A percentile compares a stretch with the other conserved stretches of the same genome.
These are phyloP conservation scores for Hydrozoanthus gracilis DNA, from an alignment of 92 coral and sea anemone genomes.

Conservation along the genomic window DNA sequence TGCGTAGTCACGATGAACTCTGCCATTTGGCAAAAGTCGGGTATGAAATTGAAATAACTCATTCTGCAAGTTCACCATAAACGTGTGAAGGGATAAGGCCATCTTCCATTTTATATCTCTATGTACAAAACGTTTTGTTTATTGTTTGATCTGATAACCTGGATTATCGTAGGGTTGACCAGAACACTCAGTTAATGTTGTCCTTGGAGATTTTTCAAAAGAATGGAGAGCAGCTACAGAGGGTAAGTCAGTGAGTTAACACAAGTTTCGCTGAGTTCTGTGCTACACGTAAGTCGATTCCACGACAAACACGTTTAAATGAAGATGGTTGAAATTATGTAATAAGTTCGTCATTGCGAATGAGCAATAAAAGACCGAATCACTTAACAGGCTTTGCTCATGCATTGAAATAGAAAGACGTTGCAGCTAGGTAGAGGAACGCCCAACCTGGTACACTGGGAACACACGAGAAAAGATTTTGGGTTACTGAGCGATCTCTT, in stretches of 20 bases:
- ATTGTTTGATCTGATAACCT: neutral
- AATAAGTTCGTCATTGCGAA: too few relatives aligned
- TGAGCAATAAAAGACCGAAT: too few relatives aligned
- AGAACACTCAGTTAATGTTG: conserved; percentile 69
- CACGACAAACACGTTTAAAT: neutral
- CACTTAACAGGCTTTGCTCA: too few relatives aligned
- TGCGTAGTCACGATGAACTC: too few relatives aligned
- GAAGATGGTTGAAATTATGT: too few relatives aligned
- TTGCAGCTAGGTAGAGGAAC: neutral
- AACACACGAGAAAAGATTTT: neutral
- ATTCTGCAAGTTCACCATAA: too few relatives aligned
- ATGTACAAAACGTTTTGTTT: neutral
- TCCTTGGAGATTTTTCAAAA: conserved; percentile 75
- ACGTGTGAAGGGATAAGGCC: too few relatives aligned
- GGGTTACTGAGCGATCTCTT: conserved; percentile 1
- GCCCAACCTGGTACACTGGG: neutral
- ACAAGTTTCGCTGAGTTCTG: too few relatives aligned
- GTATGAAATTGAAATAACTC: too few relatives aligned
- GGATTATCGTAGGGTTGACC: conserved; percentile 58
- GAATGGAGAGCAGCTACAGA: conserved; percentile 81
- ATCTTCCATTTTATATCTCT: neutral
- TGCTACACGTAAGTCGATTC: too few relatives aligned
- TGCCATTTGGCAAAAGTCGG: too few relatives aligned
- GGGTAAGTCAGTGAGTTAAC: conserved; percentile 50
- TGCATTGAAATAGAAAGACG: neutral